A percentile compares a stretch with the other conserved stretches of the same genome.
These are phyloP conservation scores for Neoaliturus tenellus DNA, from an alignment of 2,888 invertebrate genomes.

Conservation along the genomic window DNA sequence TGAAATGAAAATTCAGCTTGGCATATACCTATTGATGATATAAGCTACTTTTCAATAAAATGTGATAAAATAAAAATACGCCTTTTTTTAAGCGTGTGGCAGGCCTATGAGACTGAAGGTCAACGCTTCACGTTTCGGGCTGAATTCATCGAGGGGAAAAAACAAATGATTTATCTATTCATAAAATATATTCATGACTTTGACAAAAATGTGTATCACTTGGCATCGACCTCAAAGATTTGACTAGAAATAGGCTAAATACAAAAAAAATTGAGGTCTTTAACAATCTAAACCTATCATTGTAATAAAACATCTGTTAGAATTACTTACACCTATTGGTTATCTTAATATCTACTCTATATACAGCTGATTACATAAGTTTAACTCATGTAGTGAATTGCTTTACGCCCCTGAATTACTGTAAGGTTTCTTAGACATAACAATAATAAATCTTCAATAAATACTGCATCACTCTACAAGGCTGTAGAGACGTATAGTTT, in stretches of 20 bases:
- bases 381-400: background rate
- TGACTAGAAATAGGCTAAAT: slow-evolving; percentile 21
- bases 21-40: no score
- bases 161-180: no score
- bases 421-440: background rate
- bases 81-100: no score
- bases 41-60: no score
- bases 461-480: background rate
- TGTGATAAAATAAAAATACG: no score
- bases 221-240: background rate
- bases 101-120: no score
- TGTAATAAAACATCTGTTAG: background rate
- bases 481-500: background rate
- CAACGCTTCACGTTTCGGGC: no score
- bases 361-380: background rate
- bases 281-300: background rate
- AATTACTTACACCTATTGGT: slow-evolving; percentile 3
- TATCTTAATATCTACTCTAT: slow-evolving; percentile 10
- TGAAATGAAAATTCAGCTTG: no score
- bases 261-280: slow-evolving; percentile 1
- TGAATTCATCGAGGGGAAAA: no score
- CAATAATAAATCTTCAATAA: slow-evolving; percentile 5
- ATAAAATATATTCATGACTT: background rate
- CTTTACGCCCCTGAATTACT: background rate
- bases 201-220: background rate